These are phyloP conservation scores for Griposia aprilina DNA, from an alignment of 2,888 invertebrate species.

Conservation along the genomic window DNA sequence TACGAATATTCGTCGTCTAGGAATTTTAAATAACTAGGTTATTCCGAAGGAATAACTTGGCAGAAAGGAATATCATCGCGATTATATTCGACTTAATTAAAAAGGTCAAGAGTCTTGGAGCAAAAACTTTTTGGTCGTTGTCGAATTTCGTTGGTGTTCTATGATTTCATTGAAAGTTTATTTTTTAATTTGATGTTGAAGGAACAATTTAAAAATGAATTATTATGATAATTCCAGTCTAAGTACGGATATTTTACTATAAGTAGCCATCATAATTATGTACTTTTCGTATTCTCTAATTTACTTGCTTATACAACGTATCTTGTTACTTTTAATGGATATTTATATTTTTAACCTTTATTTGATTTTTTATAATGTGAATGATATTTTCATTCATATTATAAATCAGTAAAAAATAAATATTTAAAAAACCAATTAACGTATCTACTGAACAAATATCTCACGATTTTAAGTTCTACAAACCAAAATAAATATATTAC, in stretches of 20 bases:
- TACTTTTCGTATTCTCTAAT: not conserved
- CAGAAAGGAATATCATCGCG: constrained; percentile 54
- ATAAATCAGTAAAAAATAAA: not conserved
- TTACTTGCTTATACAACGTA: not conserved
- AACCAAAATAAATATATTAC: not conserved
- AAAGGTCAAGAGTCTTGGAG: constrained; percentile 52
- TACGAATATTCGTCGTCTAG: constrained; percentile 27
- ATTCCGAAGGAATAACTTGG: constrained; percentile 49
- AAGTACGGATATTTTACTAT: not conserved
- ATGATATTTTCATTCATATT: too few relatives aligned
- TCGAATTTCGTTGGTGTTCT: constrained; percentile 28
- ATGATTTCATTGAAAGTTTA: constrained; percentile 32
- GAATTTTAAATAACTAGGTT: constrained; percentile 59
- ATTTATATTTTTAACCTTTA: not conserved
- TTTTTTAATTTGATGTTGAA: constrained; percentile 1
- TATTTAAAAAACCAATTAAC: not conserved
- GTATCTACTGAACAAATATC: not conserved
- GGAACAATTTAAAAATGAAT: not conserved
- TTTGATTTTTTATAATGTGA: not conserved
- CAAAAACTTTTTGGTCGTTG: constrained; percentile 46
- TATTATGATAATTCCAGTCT: too few relatives aligned
- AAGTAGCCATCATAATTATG: not conserved
- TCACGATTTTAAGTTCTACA: not conserved
- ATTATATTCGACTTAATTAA: constrained; percentile 64
- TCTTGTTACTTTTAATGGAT: not conserved